Conservation (phyloP, 2,797 vertebrate species). For the Merluccius polli region DNA sequence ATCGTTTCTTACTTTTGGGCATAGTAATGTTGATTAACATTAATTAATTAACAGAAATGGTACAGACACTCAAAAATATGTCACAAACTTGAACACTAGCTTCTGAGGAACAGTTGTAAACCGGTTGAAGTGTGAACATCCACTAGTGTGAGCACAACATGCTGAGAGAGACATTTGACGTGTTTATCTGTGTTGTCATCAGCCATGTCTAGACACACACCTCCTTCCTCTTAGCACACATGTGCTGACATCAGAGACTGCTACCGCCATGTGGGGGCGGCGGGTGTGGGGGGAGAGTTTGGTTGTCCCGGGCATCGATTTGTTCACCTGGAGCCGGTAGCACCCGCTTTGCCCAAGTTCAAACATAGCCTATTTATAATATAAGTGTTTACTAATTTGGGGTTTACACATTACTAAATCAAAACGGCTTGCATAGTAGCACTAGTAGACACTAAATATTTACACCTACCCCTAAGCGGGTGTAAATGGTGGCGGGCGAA, state of each 20-base stretch:
- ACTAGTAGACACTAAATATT: too few species aligned
- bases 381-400: too few species aligned
- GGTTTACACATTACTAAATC: too few species aligned
- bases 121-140: neutral
- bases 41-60: too few species aligned
- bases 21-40: neutral
- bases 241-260: neutral
- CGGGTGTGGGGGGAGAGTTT: neutral
- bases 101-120: neutral
- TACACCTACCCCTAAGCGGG: too few species aligned
- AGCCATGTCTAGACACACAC: neutral
- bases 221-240: neutral
- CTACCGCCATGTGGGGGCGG: neutral
- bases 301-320: neutral
- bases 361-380: too few species aligned
- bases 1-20: neutral
- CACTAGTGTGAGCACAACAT: neutral
- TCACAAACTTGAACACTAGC: neutral
- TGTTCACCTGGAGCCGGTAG: neutral
- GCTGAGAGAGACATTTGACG: neutral
- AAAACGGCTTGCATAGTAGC: too few species aligned
- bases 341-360: too few species aligned
- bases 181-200: neutral
- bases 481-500: too few species aligned
- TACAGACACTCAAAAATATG: too few species aligned